A percentile compares a stretch with the other conserved stretches of the same genome.
phyloP scores from a whole-genome alignment of 2,888 invertebrate species.

The Galerucella nymphaeae region DNA sequence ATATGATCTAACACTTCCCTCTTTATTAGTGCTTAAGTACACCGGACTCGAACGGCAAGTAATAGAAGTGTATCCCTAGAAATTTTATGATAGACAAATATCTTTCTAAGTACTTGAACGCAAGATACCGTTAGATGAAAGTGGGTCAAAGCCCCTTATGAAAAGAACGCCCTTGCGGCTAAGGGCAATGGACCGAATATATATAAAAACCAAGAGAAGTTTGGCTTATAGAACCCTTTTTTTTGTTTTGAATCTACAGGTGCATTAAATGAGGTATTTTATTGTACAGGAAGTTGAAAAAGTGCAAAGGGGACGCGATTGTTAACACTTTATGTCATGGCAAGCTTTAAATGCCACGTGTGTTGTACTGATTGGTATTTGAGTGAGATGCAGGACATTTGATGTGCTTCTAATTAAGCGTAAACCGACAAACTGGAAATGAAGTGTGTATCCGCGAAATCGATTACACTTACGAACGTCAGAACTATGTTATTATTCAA shows the following conservation, averaged over 20 bases:
- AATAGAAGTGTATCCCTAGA: constrained; percentile 24
- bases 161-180: constrained; percentile 10
- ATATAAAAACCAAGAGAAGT: background rate
- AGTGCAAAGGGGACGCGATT: too few species aligned
- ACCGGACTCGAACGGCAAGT: constrained; percentile 17
- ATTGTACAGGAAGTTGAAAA: background rate
- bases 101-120: constrained; percentile 26
- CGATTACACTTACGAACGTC: too few species aligned
- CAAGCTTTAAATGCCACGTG: background rate
- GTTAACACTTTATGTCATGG: too few species aligned
- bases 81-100: constrained; percentile 32
- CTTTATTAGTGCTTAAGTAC: background rate
- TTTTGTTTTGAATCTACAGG: background rate
- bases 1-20: background rate
- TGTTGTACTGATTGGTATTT: background rate
- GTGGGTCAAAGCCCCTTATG: constrained; percentile 39
- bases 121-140: constrained; percentile 36
- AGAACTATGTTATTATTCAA: too few species aligned
- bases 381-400: background rate
- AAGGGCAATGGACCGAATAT: constrained; percentile 6
- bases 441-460: background rate
- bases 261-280: background rate
- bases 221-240: background rate
- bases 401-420: constrained; percentile 2
- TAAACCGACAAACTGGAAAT: background rate